phyloP scores from a whole-genome alignment of 2,113 vertebrate species.

The Chamaea fasciata region DNA sequence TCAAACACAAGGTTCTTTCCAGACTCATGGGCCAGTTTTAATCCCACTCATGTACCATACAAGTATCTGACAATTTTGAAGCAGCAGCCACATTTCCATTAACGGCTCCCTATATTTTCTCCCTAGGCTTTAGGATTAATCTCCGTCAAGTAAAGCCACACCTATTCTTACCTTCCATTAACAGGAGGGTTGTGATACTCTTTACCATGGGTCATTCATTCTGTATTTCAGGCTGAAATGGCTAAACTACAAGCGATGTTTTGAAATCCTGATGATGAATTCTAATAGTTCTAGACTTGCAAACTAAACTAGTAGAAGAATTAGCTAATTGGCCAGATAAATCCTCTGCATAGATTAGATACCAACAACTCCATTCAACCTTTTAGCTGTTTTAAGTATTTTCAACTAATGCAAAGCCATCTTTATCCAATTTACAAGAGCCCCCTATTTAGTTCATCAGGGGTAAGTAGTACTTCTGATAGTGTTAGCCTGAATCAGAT shows the following conservation, averaged over 20 bases:
- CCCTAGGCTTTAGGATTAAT: neutral
- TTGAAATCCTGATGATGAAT: neutral
- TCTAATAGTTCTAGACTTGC: neutral
- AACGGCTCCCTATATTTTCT: neutral
- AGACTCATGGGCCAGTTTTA: neutral
- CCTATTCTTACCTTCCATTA: neutral
- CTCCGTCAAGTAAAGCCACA: neutral
- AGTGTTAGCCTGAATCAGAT: neutral
- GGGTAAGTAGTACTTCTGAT: neutral
- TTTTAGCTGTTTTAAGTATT: neutral
- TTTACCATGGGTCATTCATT: neutral
- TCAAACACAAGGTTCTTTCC: neutral
- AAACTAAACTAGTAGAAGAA: neutral
- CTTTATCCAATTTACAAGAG: neutral
- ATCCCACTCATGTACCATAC: neutral
- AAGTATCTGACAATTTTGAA: neutral
- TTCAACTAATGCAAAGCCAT: neutral
- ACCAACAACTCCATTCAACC: neutral
- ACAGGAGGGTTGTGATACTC: neutral
- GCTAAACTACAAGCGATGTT: neutral
- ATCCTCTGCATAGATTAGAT: neutral
- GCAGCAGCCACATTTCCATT: neutral
- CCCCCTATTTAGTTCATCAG: neutral
- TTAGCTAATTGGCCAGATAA: neutral
- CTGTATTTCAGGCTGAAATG: neutral